These are phyloP conservation scores for Tanytarsus gracilentus DNA, from an alignment of 2,888 invertebrate species.

Conservation along the genomic window DNA sequence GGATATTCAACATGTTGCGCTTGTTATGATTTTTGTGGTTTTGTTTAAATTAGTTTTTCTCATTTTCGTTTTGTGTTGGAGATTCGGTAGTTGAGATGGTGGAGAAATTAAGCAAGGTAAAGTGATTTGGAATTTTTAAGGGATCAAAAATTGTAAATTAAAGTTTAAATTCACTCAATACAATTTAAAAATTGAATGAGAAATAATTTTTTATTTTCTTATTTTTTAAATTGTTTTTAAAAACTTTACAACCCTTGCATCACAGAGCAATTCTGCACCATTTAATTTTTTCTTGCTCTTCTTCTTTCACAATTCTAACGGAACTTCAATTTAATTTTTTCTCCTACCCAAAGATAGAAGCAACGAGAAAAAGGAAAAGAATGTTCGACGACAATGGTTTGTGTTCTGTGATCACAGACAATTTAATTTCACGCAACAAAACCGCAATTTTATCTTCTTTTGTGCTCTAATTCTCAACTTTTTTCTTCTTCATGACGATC, in stretches of 20 bases:
- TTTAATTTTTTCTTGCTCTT: neutral
- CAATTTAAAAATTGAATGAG: too few species aligned
- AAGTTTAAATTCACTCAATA: too few species aligned
- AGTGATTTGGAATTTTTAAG: too few species aligned
- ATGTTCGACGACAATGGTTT: conserved; percentile 22
- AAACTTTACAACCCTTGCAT: too few species aligned
- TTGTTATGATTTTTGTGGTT: conserved; percentile 10
- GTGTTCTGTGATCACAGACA: conserved; percentile 18
- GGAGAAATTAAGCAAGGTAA: too few species aligned
- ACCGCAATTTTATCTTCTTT: conserved; percentile 22
- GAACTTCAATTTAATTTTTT: conserved; percentile 7
- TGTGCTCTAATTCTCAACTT: conserved; percentile 6
- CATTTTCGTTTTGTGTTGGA: neutral
- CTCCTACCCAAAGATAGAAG: neutral
- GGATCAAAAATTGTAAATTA: too few species aligned
- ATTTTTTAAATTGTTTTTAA: neutral
- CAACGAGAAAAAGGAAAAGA: neutral
- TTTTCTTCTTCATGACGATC: conserved; percentile 4
- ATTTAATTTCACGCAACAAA: conserved; percentile 28
- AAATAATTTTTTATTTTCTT: neutral
- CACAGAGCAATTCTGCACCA: neutral
- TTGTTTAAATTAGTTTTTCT: conserved; percentile 20
- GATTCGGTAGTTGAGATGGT: too few species aligned
- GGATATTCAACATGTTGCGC: conserved; percentile 27
- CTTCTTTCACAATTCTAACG: conserved; percentile 14